Conservation (phyloP, 2,888 invertebrate genomes). For the Seira musarum region DNA sequence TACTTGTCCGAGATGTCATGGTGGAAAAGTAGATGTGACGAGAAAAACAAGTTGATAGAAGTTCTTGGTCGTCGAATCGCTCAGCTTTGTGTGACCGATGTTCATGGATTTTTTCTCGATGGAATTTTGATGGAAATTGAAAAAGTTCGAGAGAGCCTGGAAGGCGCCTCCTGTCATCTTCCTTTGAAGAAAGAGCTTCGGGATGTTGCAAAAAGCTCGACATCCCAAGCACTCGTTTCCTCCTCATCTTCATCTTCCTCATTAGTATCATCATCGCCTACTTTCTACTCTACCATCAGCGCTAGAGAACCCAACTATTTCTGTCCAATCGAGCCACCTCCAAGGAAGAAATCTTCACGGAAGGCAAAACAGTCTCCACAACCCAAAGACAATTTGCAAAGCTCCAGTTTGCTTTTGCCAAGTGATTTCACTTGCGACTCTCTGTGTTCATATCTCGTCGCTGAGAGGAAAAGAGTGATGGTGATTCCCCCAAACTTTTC, state of each 20-base stretch:
- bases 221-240: too few relatives aligned
- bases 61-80: conserved; percentile 66
- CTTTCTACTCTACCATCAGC: not conserved
- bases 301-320: conserved; percentile 1
- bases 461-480: conserved; percentile 67
- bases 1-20: conserved; percentile 63
- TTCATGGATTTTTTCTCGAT: conserved; percentile 66
- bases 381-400: conserved; percentile 24
- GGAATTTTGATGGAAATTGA: conserved; percentile 67
- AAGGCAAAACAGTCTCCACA: conserved; percentile 6
- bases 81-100: conserved; percentile 67
- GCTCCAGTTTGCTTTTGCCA: conserved; percentile 14
- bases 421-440: conserved; percentile 66
- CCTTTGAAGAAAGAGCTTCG: conserved; percentile 34
- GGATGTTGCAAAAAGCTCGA: not conserved
- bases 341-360: conserved; percentile 31
- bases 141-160: conserved; percentile 50
- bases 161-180: conserved; percentile 20
- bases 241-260: conserved; percentile 24
- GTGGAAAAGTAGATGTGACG: conserved; percentile 67
- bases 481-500: conserved; percentile 62
- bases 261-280: conserved; percentile 12
- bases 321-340: conserved; percentile 48
- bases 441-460: conserved; percentile 63
- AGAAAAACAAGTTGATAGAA: conserved; percentile 68